Base-by-base conservation (phyloP, 2,113 vertebrate species). In the Eudyptes chrysolophus region DNA sequence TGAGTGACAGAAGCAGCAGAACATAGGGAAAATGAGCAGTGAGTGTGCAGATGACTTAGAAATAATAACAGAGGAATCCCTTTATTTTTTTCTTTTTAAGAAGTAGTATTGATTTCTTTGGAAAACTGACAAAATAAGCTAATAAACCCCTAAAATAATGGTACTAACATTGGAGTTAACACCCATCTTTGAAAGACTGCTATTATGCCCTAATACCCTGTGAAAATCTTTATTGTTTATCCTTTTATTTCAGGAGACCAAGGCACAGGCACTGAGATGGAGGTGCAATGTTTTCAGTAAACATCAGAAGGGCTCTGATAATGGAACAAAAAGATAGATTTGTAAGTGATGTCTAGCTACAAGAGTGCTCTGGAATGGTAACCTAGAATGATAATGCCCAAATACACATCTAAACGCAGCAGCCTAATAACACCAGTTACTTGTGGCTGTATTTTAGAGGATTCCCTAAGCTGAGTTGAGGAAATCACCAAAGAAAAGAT, bases 371-470 rank as follows among this genome's bases (percentile, higher is more conserved):
- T 82, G 19, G 27, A 34, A 44, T 10, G 3, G 13, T 58, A 64
- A 52, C 8, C 12, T 24, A 25, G 22, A 71, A 49, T 29, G 17
- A 36, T 34, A 38, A 71, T 18, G 18, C 4, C 51, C 24, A 78
- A 70, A 30, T 13, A 48, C 51, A 66, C 30, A 85, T 16, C 19
- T 21, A 3, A 38, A 48, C 34, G 27, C 11, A 78, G 24, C 16
- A 70, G 34, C 25, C 26, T 34, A 57, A 22, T 14, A 30, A 30
- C 14, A 36, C 5, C 2, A 0, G 0, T 32, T 36, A 66, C 24
- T 22, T 66, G 16, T 24, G 66, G 19, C 13, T 68, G 32, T 64
- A 0, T 62, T 75, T 82, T 19, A 44, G 7, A 38, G 36, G 25
- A 54, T 7, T 74, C 5, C 3, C 3, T 38, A n/a, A 84, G 16